Evolutionary conservation across 2,113 vertebrate genomes (phyloP).

Genomic region (Toxotes chatareus): DNA sequence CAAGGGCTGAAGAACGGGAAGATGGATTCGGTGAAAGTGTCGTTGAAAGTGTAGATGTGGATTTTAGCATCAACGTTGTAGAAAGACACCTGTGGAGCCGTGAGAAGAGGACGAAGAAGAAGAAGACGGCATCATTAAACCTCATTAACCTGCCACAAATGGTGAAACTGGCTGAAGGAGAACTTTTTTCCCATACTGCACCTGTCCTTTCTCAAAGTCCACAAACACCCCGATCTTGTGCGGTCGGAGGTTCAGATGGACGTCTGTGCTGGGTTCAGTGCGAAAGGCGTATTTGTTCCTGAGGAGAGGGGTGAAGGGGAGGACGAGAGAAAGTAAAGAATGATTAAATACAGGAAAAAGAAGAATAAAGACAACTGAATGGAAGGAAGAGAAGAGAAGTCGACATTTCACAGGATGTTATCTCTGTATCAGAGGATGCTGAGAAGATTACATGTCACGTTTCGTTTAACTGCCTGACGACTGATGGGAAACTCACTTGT

Average conservation of each 20-base stretch:
- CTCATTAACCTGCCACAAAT: too few relatives aligned
- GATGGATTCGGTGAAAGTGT: conserved; percentile 81
- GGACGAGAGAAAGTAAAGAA: neutral
- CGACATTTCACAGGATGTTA: too few relatives aligned
- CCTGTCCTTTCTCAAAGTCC: conserved; percentile 76
- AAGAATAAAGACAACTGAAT: too few relatives aligned
- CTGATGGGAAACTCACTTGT: conserved; percentile 68
- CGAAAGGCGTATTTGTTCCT: conserved; percentile 76
- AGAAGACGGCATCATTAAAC: too few relatives aligned
- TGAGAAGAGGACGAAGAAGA: neutral
- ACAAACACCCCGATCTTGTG: conserved; percentile 76
- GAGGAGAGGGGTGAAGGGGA: conserved; percentile 1
- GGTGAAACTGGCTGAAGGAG: too few relatives aligned
- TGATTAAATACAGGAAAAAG: neutral
- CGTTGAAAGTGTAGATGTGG: conserved; percentile 80
- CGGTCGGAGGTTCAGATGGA: conserved; percentile 51
- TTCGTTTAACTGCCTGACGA: neutral
- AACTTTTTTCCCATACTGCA: conserved; percentile 36
- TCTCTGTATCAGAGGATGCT: too few relatives aligned
- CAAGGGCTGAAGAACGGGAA: conserved; percentile 88
- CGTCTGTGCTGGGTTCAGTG: conserved; percentile 61
- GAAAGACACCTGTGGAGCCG: conserved; percentile 78
- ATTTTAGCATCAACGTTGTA: conserved; percentile 73
- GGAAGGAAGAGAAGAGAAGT: too few relatives aligned
- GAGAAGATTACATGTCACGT: neutral